Conservation (phyloP, 1,140 invertebrate species). For the Drosophila ambigua region DNA sequence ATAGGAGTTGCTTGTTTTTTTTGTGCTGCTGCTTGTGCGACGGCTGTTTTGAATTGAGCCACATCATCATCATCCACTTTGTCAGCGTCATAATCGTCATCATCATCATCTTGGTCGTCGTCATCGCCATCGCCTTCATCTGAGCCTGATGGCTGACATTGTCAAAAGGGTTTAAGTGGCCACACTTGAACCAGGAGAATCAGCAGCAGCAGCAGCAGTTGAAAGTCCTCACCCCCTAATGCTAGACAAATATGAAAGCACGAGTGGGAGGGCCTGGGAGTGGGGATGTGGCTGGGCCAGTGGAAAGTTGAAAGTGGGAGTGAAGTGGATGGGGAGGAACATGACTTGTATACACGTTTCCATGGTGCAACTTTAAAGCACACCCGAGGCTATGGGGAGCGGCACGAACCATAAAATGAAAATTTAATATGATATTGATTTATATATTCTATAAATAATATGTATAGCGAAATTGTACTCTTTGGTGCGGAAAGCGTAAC, state of each 20-base stretch:
- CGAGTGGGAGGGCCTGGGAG: not conserved
- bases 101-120: constrained; percentile 51
- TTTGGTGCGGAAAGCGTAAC: not conserved
- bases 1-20: constrained; percentile 23
- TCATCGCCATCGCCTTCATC: constrained; percentile 48
- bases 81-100: constrained; percentile 53
- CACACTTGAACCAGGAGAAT: constrained; percentile 63
- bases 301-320: not conserved
- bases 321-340: constrained; percentile 10
- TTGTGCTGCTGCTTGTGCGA: constrained; percentile 30
- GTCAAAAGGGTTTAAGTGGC: constrained; percentile 81
- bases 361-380: constrained; percentile 58
- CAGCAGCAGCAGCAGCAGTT: constrained; percentile 50
- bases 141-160: constrained; percentile 75
- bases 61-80: constrained; percentile 69
- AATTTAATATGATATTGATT: constrained; percentile 54
- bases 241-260: constrained; percentile 65
- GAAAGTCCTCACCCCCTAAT: constrained; percentile 48
- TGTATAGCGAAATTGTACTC: constrained; percentile 8
- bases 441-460: constrained; percentile 38
- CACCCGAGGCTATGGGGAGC: constrained; percentile 36
- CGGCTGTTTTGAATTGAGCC: constrained; percentile 70
- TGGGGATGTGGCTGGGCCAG: constrained; percentile 1
- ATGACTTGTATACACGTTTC: constrained; percentile 56
- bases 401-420: constrained; percentile 29